Evolutionary conservation across 2,888 invertebrate species (phyloP), one percentile per base, ranked within the genome.

Genomic region (Eledona agricola): DNA sequence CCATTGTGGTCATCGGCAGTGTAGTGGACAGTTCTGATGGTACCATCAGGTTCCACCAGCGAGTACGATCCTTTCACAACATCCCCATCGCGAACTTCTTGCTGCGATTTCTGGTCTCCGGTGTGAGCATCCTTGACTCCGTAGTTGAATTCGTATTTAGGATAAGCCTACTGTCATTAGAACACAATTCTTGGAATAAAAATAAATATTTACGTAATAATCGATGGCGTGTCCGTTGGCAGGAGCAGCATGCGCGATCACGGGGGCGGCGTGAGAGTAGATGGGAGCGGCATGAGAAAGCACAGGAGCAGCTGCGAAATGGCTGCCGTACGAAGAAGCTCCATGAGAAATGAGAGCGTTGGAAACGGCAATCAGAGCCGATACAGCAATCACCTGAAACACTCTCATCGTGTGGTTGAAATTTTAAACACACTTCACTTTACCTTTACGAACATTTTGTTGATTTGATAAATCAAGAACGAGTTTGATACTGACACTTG

Each of bases 31-130:
- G 69, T 70, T 23, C 69, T 60, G 19, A 63, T 55, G 28, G 70
- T 71, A 58, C 70, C 69, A 49, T 70, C 70, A 19, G 68, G 60
- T 55, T 70, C 70, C 25, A 60, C 63, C 12, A 70, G 59, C 22
- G 67, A 64, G 57, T 70, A 70, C 13, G 57, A 63, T 4, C 69
- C 67, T 34, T 69, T 81, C 1, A 82, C 82, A 42, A 80, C 80
- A 65, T 82, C 82, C 9, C 82, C 82, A 57, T 82, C 81, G 10
- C 82, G 74, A 16, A 77, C 77, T 65, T 82, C 82, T 78, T 81
- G 81, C 57, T 82, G 81, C 1, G 77, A 76, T 62, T 82, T 82
- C 66, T 80, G 77, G 64, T 82, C 82, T 15, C 82, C 82, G 9
- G 82, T 82, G 59, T 82, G 80, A 2, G 79, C 80, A 59, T 82